A percentile compares a stretch with the other conserved stretches of the same genome.
Conservation (phyloP, 2,113 vertebrate genomes). For the Oncorhynchus mykiss region DNA sequence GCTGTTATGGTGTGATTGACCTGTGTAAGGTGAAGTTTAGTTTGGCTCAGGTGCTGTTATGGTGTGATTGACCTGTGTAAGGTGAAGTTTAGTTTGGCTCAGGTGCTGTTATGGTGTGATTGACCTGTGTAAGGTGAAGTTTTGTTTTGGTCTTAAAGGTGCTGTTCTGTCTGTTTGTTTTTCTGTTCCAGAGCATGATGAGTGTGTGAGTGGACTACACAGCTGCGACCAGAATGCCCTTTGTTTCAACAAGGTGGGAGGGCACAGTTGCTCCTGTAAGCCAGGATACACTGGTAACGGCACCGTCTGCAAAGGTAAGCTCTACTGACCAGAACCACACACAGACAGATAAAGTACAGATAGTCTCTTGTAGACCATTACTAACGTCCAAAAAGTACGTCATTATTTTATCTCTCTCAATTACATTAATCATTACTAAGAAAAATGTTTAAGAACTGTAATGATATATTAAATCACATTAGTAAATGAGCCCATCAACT, state of each 20-base stretch:
- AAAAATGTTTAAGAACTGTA: too few relatives aligned
- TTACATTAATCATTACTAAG: conserved; percentile 52
- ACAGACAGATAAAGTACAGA: neutral
- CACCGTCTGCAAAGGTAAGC: conserved; percentile 90
- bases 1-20: too few relatives aligned
- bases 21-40: too few relatives aligned
- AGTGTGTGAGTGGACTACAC: conserved; percentile 91
- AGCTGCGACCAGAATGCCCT: conserved; percentile 93
- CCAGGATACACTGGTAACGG: conserved; percentile 94
- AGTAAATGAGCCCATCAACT: conserved; percentile 66
- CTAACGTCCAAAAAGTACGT: conserved; percentile 25
- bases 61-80: too few relatives aligned
- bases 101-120: neutral
- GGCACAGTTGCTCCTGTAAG: conserved; percentile 96
- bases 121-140: too few relatives aligned
- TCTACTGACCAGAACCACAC: neutral
- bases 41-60: too few relatives aligned
- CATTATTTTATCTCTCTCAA: conserved; percentile 55
- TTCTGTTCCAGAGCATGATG: conserved; percentile 85
- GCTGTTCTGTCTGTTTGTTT: conserved; percentile 11
- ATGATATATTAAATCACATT: conserved; percentile 49
- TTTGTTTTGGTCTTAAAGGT: neutral
- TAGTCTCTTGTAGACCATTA: conserved; percentile 30
- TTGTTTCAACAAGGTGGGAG: conserved; percentile 96
- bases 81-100: too few relatives aligned